Evolutionary conservation across 2,888 invertebrate genomes (phyloP).

Genomic region (Cephus pulcher): DNA sequence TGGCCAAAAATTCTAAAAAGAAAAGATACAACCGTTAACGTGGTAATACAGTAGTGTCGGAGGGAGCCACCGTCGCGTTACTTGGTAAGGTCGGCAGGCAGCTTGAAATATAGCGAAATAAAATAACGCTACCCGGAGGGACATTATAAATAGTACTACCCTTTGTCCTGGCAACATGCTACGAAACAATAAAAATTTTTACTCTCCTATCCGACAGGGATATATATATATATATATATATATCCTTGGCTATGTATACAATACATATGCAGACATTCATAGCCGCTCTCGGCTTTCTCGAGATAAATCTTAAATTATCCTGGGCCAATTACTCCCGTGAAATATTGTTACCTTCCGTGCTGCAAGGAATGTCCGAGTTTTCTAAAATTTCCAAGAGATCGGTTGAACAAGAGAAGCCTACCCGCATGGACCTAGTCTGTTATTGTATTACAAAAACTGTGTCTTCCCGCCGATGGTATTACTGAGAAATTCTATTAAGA

Average conservation of each 20-base stretch:
- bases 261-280: neutral
- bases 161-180: conserved; percentile 4
- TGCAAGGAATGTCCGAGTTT: neutral
- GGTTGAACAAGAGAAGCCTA: neutral
- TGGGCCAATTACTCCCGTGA: neutral
- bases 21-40: neutral
- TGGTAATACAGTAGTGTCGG: neutral
- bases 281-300: neutral
- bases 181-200: neutral
- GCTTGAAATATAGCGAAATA: conserved; percentile 5
- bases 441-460: neutral
- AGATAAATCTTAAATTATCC: neutral
- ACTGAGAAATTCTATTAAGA: neutral
- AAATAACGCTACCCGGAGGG: neutral
- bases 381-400: neutral
- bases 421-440: neutral
- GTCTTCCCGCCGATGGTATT: neutral
- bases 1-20: neutral
- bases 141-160: conserved; percentile 2
- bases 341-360: neutral
- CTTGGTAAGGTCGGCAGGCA: neutral
- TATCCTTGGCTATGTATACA: neutral
- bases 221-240: too few relatives aligned
- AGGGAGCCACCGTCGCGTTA: neutral
- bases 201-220: neutral